These are phyloP conservation scores for Dryobates pubescens DNA, from an alignment of 2,797 vertebrate species.

Conservation along the genomic window DNA sequence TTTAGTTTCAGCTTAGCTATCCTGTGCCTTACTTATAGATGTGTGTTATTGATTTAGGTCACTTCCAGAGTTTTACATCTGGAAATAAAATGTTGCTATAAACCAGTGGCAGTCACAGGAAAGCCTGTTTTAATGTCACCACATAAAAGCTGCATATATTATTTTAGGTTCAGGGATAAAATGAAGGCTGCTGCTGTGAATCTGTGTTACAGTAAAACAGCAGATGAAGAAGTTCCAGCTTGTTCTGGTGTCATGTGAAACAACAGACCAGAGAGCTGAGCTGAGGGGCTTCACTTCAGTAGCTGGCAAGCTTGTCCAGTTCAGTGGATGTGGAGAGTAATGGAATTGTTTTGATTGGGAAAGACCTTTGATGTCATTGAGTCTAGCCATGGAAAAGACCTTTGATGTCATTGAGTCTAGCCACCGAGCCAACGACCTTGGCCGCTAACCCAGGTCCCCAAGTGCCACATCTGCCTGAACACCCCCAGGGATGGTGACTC, in stretches of 20 bases:
- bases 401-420: no score
- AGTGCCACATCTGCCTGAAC: no score
- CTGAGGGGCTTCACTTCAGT: slow-evolving; percentile 27
- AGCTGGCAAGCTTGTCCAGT: slow-evolving; percentile 15
- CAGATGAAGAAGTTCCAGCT: slow-evolving; percentile 14
- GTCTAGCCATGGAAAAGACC: no score
- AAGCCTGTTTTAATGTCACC: slow-evolving; percentile 45
- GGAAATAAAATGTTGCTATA: slow-evolving; percentile 46
- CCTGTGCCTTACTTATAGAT: neutral
- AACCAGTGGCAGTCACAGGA: slow-evolving; percentile 16
- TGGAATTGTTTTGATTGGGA: neutral
- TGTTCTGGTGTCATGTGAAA: neutral
- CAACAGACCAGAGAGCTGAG: slow-evolving; percentile 12
- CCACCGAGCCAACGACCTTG: no score
- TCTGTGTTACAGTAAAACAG: neutral
- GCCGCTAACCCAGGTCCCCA: no score
- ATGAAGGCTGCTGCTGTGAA: neutral
- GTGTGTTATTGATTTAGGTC: slow-evolving; percentile 33
- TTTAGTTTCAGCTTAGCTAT: slow-evolving; percentile 19
- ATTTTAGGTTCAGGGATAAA: slow-evolving; percentile 43
- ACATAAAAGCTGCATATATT: slow-evolving; percentile 51
- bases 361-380: no score
- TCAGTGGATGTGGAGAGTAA: slow-evolving; percentile 10
- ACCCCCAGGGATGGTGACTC: no score
- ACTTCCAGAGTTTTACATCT: slow-evolving; percentile 30